Percentiles rank a stretch among this genome's conserved stretches.
These are phyloP conservation scores for Grapholita molesta DNA, from an alignment of 1,140 invertebrate species.

Conservation along the genomic window DNA sequence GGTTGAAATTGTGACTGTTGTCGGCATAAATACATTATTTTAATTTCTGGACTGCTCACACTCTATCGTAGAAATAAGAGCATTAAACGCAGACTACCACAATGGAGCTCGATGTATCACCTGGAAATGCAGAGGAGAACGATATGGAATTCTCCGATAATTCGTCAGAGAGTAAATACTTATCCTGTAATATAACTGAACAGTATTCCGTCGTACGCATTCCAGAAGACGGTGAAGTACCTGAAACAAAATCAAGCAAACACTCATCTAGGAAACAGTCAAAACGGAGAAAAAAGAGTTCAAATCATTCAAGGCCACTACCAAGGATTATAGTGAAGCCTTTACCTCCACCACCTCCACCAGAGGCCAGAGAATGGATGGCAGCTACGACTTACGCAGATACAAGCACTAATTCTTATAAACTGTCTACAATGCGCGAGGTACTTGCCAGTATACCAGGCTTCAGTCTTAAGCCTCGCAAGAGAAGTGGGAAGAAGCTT, in stretches of 20 bases:
- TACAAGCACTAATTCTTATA: slow-evolving; percentile 48
- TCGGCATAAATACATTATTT: slow-evolving; percentile 56
- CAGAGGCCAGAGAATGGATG: slow-evolving; percentile 68
- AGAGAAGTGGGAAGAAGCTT: slow-evolving; percentile 89
- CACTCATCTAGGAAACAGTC: slow-evolving; percentile 84
- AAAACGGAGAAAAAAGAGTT: slow-evolving; percentile 87
- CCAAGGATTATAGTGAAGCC: slow-evolving; percentile 86
- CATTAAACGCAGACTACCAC: slow-evolving; percentile 28
- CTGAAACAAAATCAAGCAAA: slow-evolving; percentile 51
- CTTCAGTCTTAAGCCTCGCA: slow-evolving; percentile 89
- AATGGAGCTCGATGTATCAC: slow-evolving; percentile 70
- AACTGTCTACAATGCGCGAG: slow-evolving; percentile 89
- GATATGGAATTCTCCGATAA: slow-evolving; percentile 68
- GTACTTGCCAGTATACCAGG: slow-evolving; percentile 93
- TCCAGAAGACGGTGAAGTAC: slow-evolving; percentile 59
- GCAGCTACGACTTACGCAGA: slow-evolving; percentile 65
- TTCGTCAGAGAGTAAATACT: slow-evolving; percentile 65
- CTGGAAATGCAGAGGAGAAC: slow-evolving; percentile 45
- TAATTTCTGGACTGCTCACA: slow-evolving; percentile 39
- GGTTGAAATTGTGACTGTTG: slow-evolving; percentile 69
- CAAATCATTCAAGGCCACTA: slow-evolving; percentile 82
- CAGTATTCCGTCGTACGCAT: slow-evolving; percentile 68
- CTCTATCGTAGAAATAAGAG: slow-evolving; percentile 22
- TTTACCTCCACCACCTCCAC: slow-evolving; percentile 80
- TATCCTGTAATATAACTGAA: slow-evolving; percentile 62